These are phyloP conservation scores for Ophion ellenae DNA, from an alignment of 2,888 invertebrate genomes.

Conservation along the genomic window DNA sequence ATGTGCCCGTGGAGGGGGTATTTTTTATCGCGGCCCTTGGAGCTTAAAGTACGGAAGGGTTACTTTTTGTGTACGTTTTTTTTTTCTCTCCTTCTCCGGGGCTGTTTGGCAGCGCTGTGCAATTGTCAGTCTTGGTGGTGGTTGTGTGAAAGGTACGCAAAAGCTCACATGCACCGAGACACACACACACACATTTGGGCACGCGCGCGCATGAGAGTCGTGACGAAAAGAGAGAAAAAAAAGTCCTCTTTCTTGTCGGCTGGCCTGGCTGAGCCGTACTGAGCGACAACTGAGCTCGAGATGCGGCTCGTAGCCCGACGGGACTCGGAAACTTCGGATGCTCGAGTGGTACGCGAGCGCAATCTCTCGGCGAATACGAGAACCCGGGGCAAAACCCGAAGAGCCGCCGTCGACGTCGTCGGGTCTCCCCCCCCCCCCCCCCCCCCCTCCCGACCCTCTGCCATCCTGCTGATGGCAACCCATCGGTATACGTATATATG, in stretches of 20 bases:
- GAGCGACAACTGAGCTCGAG: slow-evolving; percentile 86
- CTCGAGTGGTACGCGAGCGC: slow-evolving; percentile 84
- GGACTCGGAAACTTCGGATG: slow-evolving; percentile 61
- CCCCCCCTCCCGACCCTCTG: slow-evolving; percentile 80
- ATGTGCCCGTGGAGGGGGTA: neutral
- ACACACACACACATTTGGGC: neutral
- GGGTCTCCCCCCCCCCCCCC: slow-evolving; percentile 83
- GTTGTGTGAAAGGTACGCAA: slow-evolving; percentile 18
- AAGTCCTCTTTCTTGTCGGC: slow-evolving; percentile 80
- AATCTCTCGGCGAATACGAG: slow-evolving; percentile 84
- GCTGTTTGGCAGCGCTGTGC: slow-evolving; percentile 10
- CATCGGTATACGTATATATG: neutral
- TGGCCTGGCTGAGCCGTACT: slow-evolving; percentile 83
- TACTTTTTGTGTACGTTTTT: slow-evolving; percentile 14
- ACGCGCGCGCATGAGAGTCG: slow-evolving; percentile 53
- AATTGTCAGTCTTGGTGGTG: neutral
- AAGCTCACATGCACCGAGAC: slow-evolving; percentile 43
- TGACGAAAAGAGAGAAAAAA: slow-evolving; percentile 74
- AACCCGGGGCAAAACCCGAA: slow-evolving; percentile 70
- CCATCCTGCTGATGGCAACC: slow-evolving; percentile 30
- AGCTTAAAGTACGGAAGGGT: slow-evolving; percentile 17
- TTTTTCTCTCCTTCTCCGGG: neutral
- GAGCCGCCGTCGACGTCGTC: slow-evolving; percentile 80
- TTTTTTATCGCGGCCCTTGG: slow-evolving; percentile 2
- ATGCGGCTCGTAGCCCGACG: slow-evolving; percentile 83